Base-by-base conservation (phyloP, 2,113 vertebrate species). In the Thoracochromis brauschi region DNA sequence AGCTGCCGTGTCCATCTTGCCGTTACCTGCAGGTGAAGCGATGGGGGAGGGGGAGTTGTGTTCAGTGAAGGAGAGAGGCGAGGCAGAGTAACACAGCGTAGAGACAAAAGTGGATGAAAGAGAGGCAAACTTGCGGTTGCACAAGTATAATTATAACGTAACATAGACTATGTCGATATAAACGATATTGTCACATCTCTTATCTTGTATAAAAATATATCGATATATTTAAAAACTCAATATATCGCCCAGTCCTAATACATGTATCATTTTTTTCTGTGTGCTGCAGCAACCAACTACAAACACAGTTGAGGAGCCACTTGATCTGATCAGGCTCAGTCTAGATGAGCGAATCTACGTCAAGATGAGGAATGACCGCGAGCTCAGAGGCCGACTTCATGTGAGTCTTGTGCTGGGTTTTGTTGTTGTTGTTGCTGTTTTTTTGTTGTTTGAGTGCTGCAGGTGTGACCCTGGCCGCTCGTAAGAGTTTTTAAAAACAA, bases 341-440 rank as follows among this genome's bases (percentile, higher is more conserved):
- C 94, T 99, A 6, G 99, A 99, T 87, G 99, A 99, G 82, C 94
- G 99, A 78, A 99, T 99, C 93, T 99, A 99, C 58, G 99, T 99
- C 75, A 99, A 99, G 95, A 99, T 99, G 99, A 97, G 98, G 86
- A 99, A 99, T 6, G 99, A 99, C 95, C 91, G 99, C 87, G 99
- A 99, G 85, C 98, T 99, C 29, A 96, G 99, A 21, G 99, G 99
- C 53, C 96, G 99, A 53, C 94, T 99, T 45, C 98, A 99, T 7
- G 99, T 99, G 93, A 97, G 98, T 10, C 42, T 10, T 13, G 8
- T 29, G 2, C 9, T 68, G 17, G 5, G 57, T 60, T 31, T 31
- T n/a, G 6, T 16, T 26, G 8, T 45, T 75, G 14, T 45, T 73
- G 68, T 29, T 75, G 13, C 1, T 31, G 24, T 5, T 38, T 12